Conservation (phyloP, 2,113 vertebrate genomes). For the Podarcis raffonei region DNA sequence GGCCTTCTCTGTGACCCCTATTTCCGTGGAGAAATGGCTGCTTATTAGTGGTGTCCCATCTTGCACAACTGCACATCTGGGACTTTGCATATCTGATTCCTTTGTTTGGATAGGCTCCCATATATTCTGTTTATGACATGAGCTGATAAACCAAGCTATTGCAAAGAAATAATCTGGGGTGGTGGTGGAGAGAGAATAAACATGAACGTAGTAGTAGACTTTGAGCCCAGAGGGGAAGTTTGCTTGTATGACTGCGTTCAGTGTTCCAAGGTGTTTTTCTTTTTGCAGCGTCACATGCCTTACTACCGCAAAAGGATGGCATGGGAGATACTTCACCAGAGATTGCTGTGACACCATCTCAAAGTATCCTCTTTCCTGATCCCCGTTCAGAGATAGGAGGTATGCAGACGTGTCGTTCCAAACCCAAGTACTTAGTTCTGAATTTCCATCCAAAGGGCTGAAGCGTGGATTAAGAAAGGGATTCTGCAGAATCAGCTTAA, state of each 20-base stretch:
- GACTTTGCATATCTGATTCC: not conserved
- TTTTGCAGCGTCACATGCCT: constrained; percentile 87
- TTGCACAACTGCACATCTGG: not conserved
- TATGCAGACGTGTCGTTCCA: not conserved
- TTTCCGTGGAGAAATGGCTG: not conserved
- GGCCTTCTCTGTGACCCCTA: not conserved
- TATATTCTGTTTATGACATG: not conserved
- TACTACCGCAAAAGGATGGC: constrained; percentile 92
- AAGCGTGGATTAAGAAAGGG: not conserved
- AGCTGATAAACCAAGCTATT: not conserved
- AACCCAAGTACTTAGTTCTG: not conserved
- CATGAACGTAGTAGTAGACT: too few relatives aligned
- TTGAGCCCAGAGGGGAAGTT: not conserved
- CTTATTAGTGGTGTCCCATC: not conserved
- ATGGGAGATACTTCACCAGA: constrained; percentile 94
- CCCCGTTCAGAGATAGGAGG: not conserved
- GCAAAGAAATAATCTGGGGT: not conserved
- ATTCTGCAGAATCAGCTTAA: not conserved
- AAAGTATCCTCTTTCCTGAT: not conserved
- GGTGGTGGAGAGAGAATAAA: not conserved
- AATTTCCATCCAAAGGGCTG: not conserved
- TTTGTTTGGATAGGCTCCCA: not conserved
- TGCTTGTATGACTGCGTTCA: not conserved
- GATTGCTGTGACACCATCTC: constrained; percentile 78
- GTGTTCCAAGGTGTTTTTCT: not conserved